Percentiles rank a stretch among this genome's conserved stretches.
phyloP scores from a whole-genome alignment of 2,113 vertebrate genomes.

The Alaudala cheleensis region DNA sequence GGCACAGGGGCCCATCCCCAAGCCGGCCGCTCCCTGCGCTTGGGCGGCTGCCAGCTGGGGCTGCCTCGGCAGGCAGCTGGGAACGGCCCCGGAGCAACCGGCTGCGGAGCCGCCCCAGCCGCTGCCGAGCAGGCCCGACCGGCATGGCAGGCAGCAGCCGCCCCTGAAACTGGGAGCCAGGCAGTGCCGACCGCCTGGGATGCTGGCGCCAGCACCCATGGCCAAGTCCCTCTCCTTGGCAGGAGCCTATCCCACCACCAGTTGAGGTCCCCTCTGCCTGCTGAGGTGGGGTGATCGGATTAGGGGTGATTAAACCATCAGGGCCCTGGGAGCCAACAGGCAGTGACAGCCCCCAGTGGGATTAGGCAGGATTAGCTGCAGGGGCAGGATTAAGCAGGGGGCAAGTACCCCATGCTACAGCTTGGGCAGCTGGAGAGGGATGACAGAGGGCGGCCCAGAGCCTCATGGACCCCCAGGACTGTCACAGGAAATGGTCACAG shows the following conservation, averaged over 20 bases:
- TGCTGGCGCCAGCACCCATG: background rate
- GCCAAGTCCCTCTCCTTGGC: background rate
- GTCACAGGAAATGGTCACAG: accelerated
- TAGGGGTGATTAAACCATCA: slow-evolving; percentile 60
- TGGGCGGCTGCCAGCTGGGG: slow-evolving; percentile 54
- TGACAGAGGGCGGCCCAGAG: background rate
- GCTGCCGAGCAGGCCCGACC: slow-evolving; percentile 62
- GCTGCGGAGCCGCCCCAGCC: slow-evolving; percentile 36
- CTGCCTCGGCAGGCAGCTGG: slow-evolving; percentile 53
- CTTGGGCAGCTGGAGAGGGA: background rate
- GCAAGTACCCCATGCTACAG: background rate
- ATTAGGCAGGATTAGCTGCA: slow-evolving; percentile 57
- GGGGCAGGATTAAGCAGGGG: slow-evolving; percentile 33
- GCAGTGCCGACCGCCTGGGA: slow-evolving; percentile 14
- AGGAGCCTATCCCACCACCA: background rate
- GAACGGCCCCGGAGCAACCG: slow-evolving; percentile 42
- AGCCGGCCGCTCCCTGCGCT: slow-evolving; percentile 52
- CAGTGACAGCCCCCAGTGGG: slow-evolving; percentile 56
- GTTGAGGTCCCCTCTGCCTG: background rate
- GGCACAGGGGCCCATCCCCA: slow-evolving; percentile 45
- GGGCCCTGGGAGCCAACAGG: slow-evolving; percentile 27
- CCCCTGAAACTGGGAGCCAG: slow-evolving; percentile 45
- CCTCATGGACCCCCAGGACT: background rate
- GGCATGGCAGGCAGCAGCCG: slow-evolving; percentile 42
- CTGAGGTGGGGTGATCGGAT: background rate